A percentile compares a stretch with the other conserved stretches of the same genome.
phyloP scores from a whole-genome alignment of 2,113 vertebrate species.

The Entomyzon cyanotis region DNA sequence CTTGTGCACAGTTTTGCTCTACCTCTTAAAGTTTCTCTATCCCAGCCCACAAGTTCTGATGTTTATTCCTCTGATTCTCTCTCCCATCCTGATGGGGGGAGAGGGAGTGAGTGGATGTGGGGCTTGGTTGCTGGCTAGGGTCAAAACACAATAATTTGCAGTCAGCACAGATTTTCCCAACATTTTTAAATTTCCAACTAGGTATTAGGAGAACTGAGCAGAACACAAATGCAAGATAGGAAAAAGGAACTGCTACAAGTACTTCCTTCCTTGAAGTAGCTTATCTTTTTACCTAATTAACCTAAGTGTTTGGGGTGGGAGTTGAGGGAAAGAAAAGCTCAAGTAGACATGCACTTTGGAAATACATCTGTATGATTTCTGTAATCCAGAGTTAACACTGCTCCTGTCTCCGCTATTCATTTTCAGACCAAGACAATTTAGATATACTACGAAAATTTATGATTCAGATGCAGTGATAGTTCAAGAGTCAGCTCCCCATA shows the following conservation, averaged over 20 bases:
- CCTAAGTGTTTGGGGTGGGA: neutral
- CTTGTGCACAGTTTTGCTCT: neutral
- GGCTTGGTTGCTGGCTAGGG: neutral
- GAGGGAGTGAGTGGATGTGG: neutral
- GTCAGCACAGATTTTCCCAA: neutral
- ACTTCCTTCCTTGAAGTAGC: neutral
- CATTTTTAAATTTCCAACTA: neutral
- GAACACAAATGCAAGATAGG: neutral
- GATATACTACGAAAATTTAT: neutral
- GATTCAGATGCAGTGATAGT: neutral
- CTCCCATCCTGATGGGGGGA: neutral
- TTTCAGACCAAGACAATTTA: neutral
- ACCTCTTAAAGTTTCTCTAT: neutral
- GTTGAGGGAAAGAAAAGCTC: neutral
- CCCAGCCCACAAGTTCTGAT: neutral
- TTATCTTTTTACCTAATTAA: neutral
- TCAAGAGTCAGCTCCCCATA: neutral
- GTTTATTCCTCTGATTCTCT: neutral
- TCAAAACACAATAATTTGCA: neutral
- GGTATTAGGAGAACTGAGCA: neutral
- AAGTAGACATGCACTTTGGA: rapidly evolving
- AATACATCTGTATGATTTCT: neutral
- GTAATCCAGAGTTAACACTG: neutral
- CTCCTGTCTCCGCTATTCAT: neutral
- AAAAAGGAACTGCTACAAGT: neutral